Evolutionary conservation across 2,113 vertebrate genomes (phyloP), one percentile per base, ranked within the genome.

Genomic region (Sula dactylatra): DNA sequence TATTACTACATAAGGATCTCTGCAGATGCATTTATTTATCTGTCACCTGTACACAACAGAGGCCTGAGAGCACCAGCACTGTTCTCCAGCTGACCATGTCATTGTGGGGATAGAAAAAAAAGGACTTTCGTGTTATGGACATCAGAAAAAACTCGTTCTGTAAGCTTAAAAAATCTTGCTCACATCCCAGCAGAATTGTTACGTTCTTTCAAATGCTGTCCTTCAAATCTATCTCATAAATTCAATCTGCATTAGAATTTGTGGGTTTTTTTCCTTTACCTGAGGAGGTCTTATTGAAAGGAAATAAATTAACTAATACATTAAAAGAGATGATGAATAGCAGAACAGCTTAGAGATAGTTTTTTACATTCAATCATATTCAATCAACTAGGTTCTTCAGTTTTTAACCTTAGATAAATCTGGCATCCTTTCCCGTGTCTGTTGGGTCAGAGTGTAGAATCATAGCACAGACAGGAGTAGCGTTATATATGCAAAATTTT

Each of bases 61-160:
- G 20, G 14, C 29, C 67, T 56, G 40, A 86, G 38, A 80, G 4
- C 25, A 72, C 34, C 24, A 54, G 14, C 10, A 19, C n/a, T n/a
- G 19, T 82, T 72, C 47, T 40, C 12, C 14, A 76, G 38, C 26
- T 76, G 42, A 72, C 49, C 52, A 50, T 3, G 5, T 55, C 21
- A 55, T 26, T 69, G 13, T 40, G 36, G n/a, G 16, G 50, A 79
- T 3, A 82, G 27, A 19, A 67, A n/a, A 67, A n/a, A 66, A 89
- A 71, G 16, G 61, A 56, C 16, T 69, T 25, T 58, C 6, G 20
- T 12, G 5, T 62, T 62, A 54, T 5, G 32, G 21, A 21, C 5
- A n/a, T 66, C 45, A 70, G 42, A 40, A 56, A 69, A 42, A 0
- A 2, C 1, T 3, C 13, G 22, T 67, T 71, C 22, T 10, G 1